These are phyloP conservation scores for Phaedon cochleariae DNA, from an alignment of 2,888 invertebrate genomes.

Conservation along the genomic window DNA sequence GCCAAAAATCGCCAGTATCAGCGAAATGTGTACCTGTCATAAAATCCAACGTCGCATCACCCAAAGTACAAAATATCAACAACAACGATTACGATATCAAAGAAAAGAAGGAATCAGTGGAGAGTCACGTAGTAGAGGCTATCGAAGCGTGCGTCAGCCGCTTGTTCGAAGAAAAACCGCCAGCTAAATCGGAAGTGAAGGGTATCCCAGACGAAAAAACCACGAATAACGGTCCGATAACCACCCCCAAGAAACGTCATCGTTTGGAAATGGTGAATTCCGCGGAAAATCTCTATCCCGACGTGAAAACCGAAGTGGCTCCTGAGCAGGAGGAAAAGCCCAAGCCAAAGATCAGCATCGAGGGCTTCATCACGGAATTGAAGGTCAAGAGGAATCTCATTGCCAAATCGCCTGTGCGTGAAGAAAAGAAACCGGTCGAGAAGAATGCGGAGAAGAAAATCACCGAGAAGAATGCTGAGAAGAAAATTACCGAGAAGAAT, in stretches of 20 bases:
- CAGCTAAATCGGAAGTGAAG: slow-evolving; percentile 6
- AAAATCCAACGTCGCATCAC: slow-evolving; percentile 37
- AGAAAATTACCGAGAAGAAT: slow-evolving; percentile 35
- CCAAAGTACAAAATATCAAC: slow-evolving; percentile 48
- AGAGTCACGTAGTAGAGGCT: slow-evolving; percentile 65
- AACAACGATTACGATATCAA: slow-evolving; percentile 53
- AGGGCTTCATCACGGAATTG: slow-evolving; percentile 57
- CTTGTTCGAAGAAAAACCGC: slow-evolving; percentile 53
- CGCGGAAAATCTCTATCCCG: slow-evolving; percentile 27
- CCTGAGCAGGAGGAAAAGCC: slow-evolving; percentile 40
- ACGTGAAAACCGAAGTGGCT: slow-evolving; percentile 51
- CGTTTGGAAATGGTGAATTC: slow-evolving; percentile 70
- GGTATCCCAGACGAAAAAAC: neutral
- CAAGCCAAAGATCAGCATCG: slow-evolving; percentile 53
- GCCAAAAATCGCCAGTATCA: slow-evolving; percentile 33
- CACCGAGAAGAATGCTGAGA: slow-evolving; percentile 25
- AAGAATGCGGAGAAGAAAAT: slow-evolving; percentile 24
- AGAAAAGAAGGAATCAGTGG: slow-evolving; percentile 39
- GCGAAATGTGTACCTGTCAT: slow-evolving; percentile 40
- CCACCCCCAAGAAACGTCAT: slow-evolving; percentile 80
- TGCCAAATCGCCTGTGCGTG: slow-evolving; percentile 20
- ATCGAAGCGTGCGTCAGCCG: slow-evolving; percentile 67
- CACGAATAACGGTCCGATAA: slow-evolving; percentile 45
- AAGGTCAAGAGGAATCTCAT: slow-evolving; percentile 57
- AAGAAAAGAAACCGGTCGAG: slow-evolving; percentile 37